Evolutionary conservation across 2,797 vertebrate genomes (phyloP).

Genomic region (Pelodytes ibericus): DNA sequence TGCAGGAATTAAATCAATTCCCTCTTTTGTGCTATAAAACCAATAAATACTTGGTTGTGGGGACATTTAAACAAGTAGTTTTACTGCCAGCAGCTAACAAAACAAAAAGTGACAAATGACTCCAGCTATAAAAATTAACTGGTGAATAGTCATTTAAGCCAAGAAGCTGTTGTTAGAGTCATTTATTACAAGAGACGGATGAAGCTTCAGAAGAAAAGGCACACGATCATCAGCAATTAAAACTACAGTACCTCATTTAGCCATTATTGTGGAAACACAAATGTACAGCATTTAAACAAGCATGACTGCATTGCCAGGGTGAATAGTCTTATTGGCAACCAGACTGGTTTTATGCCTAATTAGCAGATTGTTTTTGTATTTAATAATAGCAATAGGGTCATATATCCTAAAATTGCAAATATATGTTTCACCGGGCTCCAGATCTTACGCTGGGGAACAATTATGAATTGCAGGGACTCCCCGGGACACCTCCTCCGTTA

Average conservation of each 20-base stretch:
- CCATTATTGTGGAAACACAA: not conserved
- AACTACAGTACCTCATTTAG: not conserved
- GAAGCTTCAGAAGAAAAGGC: not conserved
- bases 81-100: not conserved
- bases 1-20: no score
- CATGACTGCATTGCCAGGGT: not conserved
- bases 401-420: no score
- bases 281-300: not conserved
- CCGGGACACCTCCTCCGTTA: no score
- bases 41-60: no score
- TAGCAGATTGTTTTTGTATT: not conserved
- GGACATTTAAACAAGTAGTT: not conserved
- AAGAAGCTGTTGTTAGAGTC: not conserved
- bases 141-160: not conserved
- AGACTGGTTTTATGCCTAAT: not conserved
- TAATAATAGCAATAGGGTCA: no score
- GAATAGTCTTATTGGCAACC: not conserved
- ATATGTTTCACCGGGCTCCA: no score
- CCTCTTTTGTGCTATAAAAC: no score
- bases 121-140: conserved; percentile 2
- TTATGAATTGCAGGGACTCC: no score
- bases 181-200: not conserved
- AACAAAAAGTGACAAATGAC: conserved; percentile 9
- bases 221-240: not conserved
- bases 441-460: no score